phyloP scores from a whole-genome alignment of 2,113 vertebrate genomes.

The Verasper variegatus region DNA sequence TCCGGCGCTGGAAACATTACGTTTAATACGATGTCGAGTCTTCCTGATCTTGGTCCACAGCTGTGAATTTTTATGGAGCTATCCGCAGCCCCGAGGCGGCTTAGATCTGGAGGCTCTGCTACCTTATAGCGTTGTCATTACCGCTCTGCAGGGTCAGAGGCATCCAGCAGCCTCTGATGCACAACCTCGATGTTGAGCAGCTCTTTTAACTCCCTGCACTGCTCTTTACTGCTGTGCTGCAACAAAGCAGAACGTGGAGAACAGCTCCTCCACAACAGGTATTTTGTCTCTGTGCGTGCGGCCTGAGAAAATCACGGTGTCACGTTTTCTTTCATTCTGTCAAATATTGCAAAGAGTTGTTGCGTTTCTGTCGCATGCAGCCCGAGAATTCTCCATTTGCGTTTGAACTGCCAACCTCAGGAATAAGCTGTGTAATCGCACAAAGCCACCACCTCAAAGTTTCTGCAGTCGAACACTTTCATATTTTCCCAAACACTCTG shows the following conservation, averaged over 20 bases:
- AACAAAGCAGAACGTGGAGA: constrained; percentile 10
- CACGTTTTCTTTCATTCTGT: not conserved
- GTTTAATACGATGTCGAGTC: constrained; percentile 67
- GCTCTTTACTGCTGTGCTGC: constrained; percentile 15
- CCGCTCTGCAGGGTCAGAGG: constrained; percentile 53
- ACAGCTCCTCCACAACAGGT: too few species aligned
- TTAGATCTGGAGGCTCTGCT: constrained; percentile 44
- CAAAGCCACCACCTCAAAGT: constrained; percentile 1
- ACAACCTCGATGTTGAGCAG: constrained; percentile 42
- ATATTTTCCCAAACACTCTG: constrained; percentile 22
- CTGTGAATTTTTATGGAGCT: constrained; percentile 75
- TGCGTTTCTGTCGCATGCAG: not conserved
- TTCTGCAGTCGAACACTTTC: constrained; percentile 9
- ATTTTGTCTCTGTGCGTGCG: too few species aligned
- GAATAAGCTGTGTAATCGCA: not conserved
- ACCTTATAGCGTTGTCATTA: constrained; percentile 61
- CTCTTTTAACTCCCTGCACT: constrained; percentile 11
- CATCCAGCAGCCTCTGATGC: constrained; percentile 51
- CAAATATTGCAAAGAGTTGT: constrained; percentile 13
- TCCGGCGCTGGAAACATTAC: constrained; percentile 55
- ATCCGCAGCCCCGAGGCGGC: constrained; percentile 51
- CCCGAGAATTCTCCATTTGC: not conserved
- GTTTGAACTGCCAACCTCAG: not conserved
- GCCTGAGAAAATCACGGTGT: not conserved
- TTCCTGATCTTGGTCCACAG: constrained; percentile 63